Evolutionary conservation across 1,140 invertebrate genomes (phyloP).

Genomic region (Ruditapes philippinarum): DNA sequence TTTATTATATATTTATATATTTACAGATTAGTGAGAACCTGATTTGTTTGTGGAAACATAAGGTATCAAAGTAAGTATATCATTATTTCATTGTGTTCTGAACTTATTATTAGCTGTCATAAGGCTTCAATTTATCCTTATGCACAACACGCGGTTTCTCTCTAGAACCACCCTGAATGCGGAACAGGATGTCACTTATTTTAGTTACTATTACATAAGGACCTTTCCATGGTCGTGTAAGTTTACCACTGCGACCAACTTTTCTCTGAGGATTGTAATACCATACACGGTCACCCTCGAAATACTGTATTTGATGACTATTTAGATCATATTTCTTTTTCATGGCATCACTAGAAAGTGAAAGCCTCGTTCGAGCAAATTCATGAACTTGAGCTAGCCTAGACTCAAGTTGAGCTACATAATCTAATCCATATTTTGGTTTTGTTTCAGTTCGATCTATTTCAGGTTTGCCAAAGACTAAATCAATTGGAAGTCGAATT

Average conservation of each 20-base stretch:
- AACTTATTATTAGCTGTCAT: not conserved
- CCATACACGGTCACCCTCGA: not conserved
- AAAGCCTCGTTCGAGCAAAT: not conserved
- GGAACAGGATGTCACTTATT: not conserved
- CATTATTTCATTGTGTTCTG: no score
- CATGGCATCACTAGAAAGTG: not conserved
- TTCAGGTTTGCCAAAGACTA: no score
- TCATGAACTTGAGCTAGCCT: no score
- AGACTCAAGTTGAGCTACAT: not conserved
- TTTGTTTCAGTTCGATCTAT: no score
- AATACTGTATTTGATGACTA: not conserved
- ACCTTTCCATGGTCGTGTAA: not conserved
- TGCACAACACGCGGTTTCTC: not conserved
- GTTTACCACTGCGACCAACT: not conserved
- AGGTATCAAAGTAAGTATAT: not conserved
- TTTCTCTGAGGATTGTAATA: not conserved
- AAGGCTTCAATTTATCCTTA: not conserved
- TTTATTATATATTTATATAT: not conserved
- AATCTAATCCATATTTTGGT: no score
- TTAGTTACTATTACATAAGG: not conserved
- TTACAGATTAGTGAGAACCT: not conserved
- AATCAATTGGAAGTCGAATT: no score
- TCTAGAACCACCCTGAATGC: not conserved
- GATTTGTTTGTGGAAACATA: not conserved
- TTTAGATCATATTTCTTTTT: not conserved